Conservation (phyloP, 30 jellyfish, hydroid and myxozoan genomes). For the Mastigias papua region DNA sequence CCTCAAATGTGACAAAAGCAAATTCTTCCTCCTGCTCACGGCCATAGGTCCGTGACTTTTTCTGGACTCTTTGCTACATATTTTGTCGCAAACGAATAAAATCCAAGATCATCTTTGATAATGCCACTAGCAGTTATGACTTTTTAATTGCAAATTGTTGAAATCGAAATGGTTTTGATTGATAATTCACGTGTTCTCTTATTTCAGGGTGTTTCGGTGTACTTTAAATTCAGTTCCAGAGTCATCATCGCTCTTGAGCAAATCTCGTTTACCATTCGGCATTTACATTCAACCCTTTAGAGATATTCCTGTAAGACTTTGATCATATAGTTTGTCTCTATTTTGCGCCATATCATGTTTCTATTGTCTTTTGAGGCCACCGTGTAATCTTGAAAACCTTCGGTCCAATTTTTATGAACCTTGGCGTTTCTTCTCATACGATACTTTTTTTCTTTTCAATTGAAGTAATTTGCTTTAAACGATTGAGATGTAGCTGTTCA, state of each 20-base stretch:
- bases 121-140: not conserved
- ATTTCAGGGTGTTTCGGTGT: slow-evolving; percentile 80
- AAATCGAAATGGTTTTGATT: not conserved
- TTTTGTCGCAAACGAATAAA: too few relatives aligned
- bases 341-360: not conserved
- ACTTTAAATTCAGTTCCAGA: slow-evolving; percentile 92
- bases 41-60: too few relatives aligned
- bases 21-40: too few relatives aligned
- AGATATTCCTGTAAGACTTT: slow-evolving; percentile 70
- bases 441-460: too few relatives aligned
- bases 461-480: too few relatives aligned
- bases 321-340: not conserved
- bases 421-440: not conserved
- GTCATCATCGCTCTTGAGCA: slow-evolving; percentile 77
- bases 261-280: slow-evolving; percentile 91
- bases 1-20: too few relatives aligned
- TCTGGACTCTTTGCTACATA: too few relatives aligned
- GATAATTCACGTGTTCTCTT: too few relatives aligned
- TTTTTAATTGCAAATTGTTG: too few relatives aligned
- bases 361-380: not conserved
- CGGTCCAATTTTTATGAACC: not conserved
- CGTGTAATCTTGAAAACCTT: too few relatives aligned
- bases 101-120: too few relatives aligned
- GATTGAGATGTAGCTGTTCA: too few relatives aligned
- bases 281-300: slow-evolving; percentile 89